Base-by-base conservation (phyloP, 2,113 vertebrate genomes). In the Spermophilus dauricus region DNA sequence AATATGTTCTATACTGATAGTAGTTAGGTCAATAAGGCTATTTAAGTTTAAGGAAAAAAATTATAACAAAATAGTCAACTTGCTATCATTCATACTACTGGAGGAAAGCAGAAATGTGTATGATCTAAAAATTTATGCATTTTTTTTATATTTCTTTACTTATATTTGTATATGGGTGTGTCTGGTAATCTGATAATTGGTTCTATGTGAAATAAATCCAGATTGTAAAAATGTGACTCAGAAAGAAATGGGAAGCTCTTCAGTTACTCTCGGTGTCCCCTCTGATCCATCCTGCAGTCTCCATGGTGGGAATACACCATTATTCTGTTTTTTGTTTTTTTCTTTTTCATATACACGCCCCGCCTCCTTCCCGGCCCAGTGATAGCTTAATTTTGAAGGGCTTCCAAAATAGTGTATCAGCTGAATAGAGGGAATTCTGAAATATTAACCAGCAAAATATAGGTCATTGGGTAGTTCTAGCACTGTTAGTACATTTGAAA, bases 191-290 rank as follows among this genome's bases (percentile, higher is more conserved):
- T 97, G 87, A 56, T 82, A 94, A 85, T 95, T 96, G 94, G 76
- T 97, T 94, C 92, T 97, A 95, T 18, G 20, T 90, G 80, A 97
- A 97, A 78, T 84, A 91, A 89, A 87, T 86, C 61, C 45, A 70
- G 76, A 73, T 28, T 97, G 48, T 96, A 92, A 97, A 95, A 77
- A 78, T 77, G 58, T 96, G 89, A 97, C 94, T 94, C 91, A 86
- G 39, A 92, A 81, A 95, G 72, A 87, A 91, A 91, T 95, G 78
- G 53, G 91, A 95, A 87, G 53, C 84, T 78, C 28, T 94, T 48
- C n/a, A 78, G n/a, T 95, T 86, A 84, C 61, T 81, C 58, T 78
- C 30, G 75, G 32, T 86, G 80, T 78, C 67, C 14, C 10, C 51
- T 89, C 37, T 61, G 70, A 69, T 69, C 28, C 28, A 6, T 86